Conservation (phyloP, 2,113 vertebrate species). For the Sprattus sprattus region DNA sequence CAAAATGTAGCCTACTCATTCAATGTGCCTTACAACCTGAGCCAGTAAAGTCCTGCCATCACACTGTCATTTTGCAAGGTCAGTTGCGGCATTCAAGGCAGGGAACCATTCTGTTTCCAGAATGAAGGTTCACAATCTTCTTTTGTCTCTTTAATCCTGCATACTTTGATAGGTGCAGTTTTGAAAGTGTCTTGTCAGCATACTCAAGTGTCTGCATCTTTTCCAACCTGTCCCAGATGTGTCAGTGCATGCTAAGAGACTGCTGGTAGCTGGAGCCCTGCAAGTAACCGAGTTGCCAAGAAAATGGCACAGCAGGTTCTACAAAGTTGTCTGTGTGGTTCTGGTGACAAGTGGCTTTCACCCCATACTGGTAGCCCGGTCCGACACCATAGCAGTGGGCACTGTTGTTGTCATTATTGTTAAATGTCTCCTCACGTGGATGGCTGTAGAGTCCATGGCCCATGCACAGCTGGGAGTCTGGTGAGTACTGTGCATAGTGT, state of each 20-base stretch:
- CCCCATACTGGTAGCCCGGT: conserved; percentile 42
- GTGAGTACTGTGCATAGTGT: conserved; percentile 20
- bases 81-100: background rate
- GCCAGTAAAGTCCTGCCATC: background rate
- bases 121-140: background rate
- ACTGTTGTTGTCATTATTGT: conserved; percentile 11
- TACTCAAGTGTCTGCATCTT: background rate
- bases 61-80: background rate
- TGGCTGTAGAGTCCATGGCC: conserved; percentile 34
- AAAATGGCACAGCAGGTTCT: background rate
- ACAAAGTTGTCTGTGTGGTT: conserved; percentile 42
- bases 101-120: background rate
- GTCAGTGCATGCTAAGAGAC: conserved; percentile 58
- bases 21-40: background rate
- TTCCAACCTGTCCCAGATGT: background rate
- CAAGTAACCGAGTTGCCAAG: conserved; percentile 66
- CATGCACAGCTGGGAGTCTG: conserved; percentile 46
- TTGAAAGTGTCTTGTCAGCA: background rate
- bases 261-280: conserved; percentile 65
- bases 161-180: conserved; percentile 22
- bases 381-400: conserved; percentile 25
- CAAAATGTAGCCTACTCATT: background rate
- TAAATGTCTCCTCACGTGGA: conserved; percentile 35
- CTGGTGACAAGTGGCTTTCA: conserved; percentile 50
- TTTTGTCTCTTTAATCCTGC: background rate